Evolutionary conservation across 2,797 vertebrate species (phyloP), one percentile per base, ranked within the genome.

Genomic region (Etheostoma perlongum): DNA sequence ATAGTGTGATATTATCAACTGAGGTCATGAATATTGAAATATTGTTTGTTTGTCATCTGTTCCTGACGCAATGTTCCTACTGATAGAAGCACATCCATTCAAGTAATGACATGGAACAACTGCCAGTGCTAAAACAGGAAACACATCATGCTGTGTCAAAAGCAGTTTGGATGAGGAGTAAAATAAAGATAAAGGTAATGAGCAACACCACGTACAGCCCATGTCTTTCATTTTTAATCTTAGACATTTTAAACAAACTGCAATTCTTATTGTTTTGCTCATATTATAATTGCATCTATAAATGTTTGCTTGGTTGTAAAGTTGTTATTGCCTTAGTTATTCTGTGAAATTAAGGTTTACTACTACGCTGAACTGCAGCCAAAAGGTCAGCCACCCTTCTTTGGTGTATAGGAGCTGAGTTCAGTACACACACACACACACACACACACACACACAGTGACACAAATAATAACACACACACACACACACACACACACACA

Each of bases 41-140:
- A 64, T 52, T 67, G 65, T 73, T 64, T 79, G 70, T 52, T 53
- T 63, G 62, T 74, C 67, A 79, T 74, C 80, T 66, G 76, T 66
- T 73, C n/a, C 69, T 70, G 69, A 77, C 67, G 77, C 73, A 55
- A 52, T 19, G 60, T n/a, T 68, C 71, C 58, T 65, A 16, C 64
- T 62, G 30, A 78, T 6, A 40, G 67, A 76, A 40, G 27, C 47
- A 33, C 58, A 79, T 78, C 71, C 49, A 76, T 83, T 85, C 75
- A 84, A 63, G 51, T 55, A 64, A 65, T 21, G 54, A 72, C 76
- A 88, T 49, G 52, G 89, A 78, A 61, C 72, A 61, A 72, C 21
- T 67, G 36, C 36, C 62, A 61, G 33, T 8, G 65, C 81, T 79
- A 44, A 71, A 76, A 48, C 52, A 79, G 72, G 61, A 63, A 65